Percentiles rank a stretch among this genome's conserved stretches.
Conservation (phyloP, 2,888 invertebrate genomes). For the Archaeoteleia sp. region DNA sequence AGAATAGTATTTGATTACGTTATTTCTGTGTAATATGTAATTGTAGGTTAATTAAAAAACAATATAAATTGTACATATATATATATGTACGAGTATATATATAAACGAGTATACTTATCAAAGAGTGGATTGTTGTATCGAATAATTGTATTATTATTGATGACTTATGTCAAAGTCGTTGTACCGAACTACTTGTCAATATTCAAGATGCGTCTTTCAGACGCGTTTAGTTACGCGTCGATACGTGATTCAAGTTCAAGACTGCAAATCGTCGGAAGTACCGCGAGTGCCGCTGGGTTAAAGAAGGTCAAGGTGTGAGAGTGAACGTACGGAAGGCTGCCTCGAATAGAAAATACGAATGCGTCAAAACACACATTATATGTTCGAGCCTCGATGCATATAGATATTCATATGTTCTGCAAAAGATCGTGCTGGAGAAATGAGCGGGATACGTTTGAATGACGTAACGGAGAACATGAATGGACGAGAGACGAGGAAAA, state of each 20-base stretch:
- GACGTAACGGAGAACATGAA: not conserved
- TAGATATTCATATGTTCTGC: constrained; percentile 22
- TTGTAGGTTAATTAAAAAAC: too few relatives aligned
- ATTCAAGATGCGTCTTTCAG: not conserved
- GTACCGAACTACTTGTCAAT: not conserved
- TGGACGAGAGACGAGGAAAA: not conserved
- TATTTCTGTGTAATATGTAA: too few relatives aligned
- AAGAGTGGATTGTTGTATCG: too few relatives aligned
- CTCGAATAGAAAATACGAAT: constrained; percentile 41
- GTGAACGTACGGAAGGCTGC: constrained; percentile 55
- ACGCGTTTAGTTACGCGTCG: constrained; percentile 8
- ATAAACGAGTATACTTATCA: too few relatives aligned
- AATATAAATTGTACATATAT: too few relatives aligned
- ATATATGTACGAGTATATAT: too few relatives aligned
- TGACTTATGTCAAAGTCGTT: not conserved
- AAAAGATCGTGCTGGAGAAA: constrained; percentile 14
- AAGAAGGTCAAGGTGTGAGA: constrained; percentile 65
- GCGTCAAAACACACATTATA: constrained; percentile 27
- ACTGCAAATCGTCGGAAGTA: constrained; percentile 21
- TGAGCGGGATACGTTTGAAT: not conserved
- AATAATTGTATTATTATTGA: too few relatives aligned
- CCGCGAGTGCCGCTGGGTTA: constrained; percentile 56
- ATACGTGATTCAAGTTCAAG: constrained; percentile 46
- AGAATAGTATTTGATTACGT: too few relatives aligned
- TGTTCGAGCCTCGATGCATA: constrained; percentile 21